Conservation (phyloP, 1,140 invertebrate species). For the Calliopsis andreniformis region DNA sequence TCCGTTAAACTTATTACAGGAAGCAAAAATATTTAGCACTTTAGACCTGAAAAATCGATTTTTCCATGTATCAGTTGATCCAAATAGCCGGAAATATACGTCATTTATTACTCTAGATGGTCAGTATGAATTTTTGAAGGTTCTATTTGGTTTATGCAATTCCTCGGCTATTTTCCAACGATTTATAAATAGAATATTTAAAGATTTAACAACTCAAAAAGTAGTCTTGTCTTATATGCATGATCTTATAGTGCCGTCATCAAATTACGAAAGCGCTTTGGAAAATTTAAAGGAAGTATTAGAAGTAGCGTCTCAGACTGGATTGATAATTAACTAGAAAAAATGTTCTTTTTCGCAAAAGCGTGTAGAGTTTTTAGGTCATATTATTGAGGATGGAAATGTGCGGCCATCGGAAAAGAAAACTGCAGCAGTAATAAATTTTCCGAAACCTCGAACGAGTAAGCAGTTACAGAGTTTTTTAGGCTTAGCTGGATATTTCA, state of each 20-base stretch:
- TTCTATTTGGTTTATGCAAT: slow-evolving; percentile 17
- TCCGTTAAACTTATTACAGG: background rate
- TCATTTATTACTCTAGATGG: background rate
- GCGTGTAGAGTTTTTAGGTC: background rate
- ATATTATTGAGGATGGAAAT: background rate
- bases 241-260: background rate
- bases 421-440: background rate
- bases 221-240: slow-evolving; percentile 4
- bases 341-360: background rate
- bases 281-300: background rate
- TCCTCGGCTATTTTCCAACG: slow-evolving; percentile 5
- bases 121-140: slow-evolving; percentile 1
- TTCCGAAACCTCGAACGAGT: background rate
- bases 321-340: background rate
- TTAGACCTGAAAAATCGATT: slow-evolving; percentile 9
- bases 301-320: background rate
- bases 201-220: background rate
- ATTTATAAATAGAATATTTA: slow-evolving; percentile 4
- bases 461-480: slow-evolving; percentile 1
- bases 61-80: background rate
- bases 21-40: background rate
- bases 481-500: slow-evolving; percentile 6
- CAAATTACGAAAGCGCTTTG: background rate
- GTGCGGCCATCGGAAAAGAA: background rate
- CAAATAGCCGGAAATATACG: slow-evolving; percentile 9